Conservation (phyloP, 2,888 invertebrate species). For the Lomographa bimaculata region DNA sequence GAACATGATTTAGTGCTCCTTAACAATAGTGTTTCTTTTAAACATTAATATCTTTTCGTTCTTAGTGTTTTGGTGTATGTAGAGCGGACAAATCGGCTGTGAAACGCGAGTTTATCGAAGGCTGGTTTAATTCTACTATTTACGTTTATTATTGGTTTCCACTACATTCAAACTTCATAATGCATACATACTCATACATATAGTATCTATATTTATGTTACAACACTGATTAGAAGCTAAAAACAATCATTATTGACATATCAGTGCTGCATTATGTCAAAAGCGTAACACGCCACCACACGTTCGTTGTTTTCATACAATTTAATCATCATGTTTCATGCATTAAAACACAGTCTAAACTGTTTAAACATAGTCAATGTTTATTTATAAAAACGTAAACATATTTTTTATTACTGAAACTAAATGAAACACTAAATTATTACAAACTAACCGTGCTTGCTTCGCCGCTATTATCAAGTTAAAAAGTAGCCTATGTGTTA, state of each 20-base stretch:
- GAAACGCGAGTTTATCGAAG: conserved; percentile 48
- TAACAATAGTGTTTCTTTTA: conserved; percentile 41
- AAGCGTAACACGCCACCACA: conserved; percentile 12
- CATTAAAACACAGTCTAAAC: no score
- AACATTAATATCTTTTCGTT: conserved; percentile 30
- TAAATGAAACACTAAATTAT: no score
- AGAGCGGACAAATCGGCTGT: conserved; percentile 40
- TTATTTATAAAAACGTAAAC: no score
- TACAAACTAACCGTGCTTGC: no score
- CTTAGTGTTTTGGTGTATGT: conserved; percentile 40
- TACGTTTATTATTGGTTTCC: conserved; percentile 58
- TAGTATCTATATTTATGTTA: no score
- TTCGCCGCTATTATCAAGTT: no score
- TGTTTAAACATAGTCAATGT: no score
- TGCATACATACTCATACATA: conserved; percentile 29
- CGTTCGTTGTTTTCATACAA: no score
- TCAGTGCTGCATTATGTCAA: conserved; percentile 72
- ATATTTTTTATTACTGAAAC: no score
- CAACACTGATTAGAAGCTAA: no score
- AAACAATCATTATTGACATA: conserved; percentile 24
- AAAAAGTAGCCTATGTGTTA: no score
- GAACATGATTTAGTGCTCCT: conserved; percentile 59
- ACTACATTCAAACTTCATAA: conserved; percentile 45
- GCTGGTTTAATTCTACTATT: conserved; percentile 51
- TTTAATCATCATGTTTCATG: no score